A percentile compares a stretch with the other conserved stretches of the same genome.
phyloP scores from a whole-genome alignment of 1,140 invertebrate species.

The Drosophila carrolli region DNA sequence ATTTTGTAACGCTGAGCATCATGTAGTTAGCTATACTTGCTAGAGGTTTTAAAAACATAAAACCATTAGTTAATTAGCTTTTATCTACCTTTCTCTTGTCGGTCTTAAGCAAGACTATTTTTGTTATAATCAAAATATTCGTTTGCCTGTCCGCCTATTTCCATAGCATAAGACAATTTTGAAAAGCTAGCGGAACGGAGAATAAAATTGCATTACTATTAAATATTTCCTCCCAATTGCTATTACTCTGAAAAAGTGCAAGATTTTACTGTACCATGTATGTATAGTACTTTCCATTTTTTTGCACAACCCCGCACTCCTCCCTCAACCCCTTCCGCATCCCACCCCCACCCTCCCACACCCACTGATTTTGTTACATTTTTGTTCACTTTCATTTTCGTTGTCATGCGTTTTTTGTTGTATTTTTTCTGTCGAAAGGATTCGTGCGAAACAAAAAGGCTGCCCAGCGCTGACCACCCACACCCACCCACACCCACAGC shows the following conservation, averaged over 20 bases:
- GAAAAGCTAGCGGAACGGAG: too few relatives aligned
- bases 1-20: too few relatives aligned
- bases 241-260: not conserved
- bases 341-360: not conserved
- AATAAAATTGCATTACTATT: too few relatives aligned
- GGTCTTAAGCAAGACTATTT: too few relatives aligned
- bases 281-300: conserved; percentile 29
- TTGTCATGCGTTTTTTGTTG: conserved; percentile 42
- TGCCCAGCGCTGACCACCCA: conserved; percentile 66
- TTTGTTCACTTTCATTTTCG: conserved; percentile 61
- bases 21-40: too few relatives aligned
- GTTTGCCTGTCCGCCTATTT: too few relatives aligned
- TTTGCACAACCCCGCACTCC: conserved; percentile 17
- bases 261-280: conserved; percentile 6
- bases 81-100: too few relatives aligned
- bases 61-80: too few relatives aligned
- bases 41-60: too few relatives aligned
- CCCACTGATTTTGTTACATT: conserved; percentile 60
- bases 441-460: conserved; percentile 78
- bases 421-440: conserved; percentile 65
- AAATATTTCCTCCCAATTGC: not conserved
- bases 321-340: not conserved
- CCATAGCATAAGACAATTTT: not conserved
- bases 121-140: too few relatives aligned
- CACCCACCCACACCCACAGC: conserved; percentile 33